These are phyloP conservation scores for Heliothis virescens DNA, from an alignment of 1,140 invertebrate species.

Conservation along the genomic window DNA sequence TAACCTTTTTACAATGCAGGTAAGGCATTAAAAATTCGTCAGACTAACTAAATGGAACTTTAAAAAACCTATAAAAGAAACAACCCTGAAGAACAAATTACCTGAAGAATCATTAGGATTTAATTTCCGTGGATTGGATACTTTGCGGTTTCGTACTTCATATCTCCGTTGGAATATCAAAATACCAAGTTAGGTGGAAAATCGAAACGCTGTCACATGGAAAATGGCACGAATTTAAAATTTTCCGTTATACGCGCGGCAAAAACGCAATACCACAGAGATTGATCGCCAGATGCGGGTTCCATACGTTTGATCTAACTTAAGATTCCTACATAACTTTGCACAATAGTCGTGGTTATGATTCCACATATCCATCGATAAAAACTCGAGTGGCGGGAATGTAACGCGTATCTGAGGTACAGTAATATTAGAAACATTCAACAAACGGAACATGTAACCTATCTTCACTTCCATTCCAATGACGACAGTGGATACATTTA, in stretches of 20 bases:
- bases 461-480: neutral
- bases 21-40: constrained; percentile 15
- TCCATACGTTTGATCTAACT: constrained; percentile 10
- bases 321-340: constrained; percentile 5
- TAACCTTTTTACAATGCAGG: constrained; percentile 17
- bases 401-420: neutral
- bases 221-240: constrained; percentile 48
- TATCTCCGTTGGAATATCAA: constrained; percentile 38
- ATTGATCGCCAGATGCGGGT: neutral
- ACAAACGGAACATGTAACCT: constrained; percentile 21
- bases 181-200: constrained; percentile 40
- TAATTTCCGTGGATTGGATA: neutral
- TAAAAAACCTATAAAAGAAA: constrained; percentile 8
- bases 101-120: constrained; percentile 4
- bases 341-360: neutral
- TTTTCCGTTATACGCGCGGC: constrained; percentile 28
- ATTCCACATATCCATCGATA: constrained; percentile 4
- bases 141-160: constrained; percentile 8
- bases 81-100: neutral
- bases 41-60: neutral
- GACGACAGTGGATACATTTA: constrained; percentile 5
- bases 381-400: neutral
- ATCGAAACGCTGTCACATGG: constrained; percentile 45
- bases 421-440: constrained; percentile 16
- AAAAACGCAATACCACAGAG: constrained; percentile 15